phyloP scores from a whole-genome alignment of 1,140 invertebrate genomes.

The Campoletis sonorensis region DNA sequence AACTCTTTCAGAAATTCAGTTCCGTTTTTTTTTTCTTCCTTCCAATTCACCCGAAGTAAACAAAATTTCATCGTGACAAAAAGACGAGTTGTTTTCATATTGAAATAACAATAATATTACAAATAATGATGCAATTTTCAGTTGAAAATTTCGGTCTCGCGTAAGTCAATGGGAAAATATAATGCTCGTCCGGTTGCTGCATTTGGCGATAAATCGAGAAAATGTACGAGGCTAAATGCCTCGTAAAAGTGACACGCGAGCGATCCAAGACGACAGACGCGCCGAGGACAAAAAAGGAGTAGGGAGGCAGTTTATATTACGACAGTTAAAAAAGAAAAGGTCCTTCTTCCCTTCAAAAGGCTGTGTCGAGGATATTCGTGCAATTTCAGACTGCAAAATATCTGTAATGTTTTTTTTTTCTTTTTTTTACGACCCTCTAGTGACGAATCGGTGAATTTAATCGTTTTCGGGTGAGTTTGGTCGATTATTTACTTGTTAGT shows the following conservation, averaged over 20 bases:
- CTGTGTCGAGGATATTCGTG: not conserved
- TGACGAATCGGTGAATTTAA: slow-evolving; percentile 31
- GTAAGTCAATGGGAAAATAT: not conserved
- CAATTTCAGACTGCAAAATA: not conserved
- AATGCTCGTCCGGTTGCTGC: not conserved
- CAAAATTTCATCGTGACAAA: slow-evolving; percentile 1
- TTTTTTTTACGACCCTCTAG: not conserved
- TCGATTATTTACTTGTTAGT: slow-evolving; percentile 26
- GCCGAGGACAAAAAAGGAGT: not conserved
- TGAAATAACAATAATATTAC: not conserved
- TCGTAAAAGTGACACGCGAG: slow-evolving; percentile 18
- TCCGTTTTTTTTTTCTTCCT: not conserved
- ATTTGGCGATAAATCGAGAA: slow-evolving; percentile 8
- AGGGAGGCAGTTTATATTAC: slow-evolving; percentile 4
- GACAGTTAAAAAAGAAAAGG: slow-evolving; percentile 33
- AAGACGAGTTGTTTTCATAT: not conserved
- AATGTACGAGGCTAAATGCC: slow-evolving; percentile 21
- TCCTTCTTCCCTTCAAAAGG: not conserved
- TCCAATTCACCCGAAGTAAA: slow-evolving; percentile 11
- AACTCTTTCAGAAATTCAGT: not conserved
- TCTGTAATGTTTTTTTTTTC: not conserved
- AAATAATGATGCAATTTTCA: not conserved
- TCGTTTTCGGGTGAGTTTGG: not conserved
- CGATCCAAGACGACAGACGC: not conserved
- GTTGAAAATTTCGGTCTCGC: not conserved